A percentile compares a stretch with the other conserved stretches of the same genome.
Conservation (phyloP, 2,888 invertebrate genomes). For the Sturmia bella region DNA sequence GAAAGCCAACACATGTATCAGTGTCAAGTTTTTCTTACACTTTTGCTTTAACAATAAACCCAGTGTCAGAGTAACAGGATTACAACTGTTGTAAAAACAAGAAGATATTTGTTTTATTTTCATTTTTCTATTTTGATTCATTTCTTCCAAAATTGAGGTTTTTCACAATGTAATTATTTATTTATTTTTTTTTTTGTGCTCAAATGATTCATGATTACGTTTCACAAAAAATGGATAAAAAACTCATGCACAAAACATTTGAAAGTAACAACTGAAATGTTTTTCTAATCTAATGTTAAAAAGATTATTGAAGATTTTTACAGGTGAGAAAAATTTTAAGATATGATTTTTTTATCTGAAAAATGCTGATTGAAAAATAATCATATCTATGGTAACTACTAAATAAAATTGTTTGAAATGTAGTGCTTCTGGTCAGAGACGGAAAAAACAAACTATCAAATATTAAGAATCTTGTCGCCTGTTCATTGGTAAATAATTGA, state of each 20-base stretch:
- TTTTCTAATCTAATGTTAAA: slow-evolving; percentile 43
- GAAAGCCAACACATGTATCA: slow-evolving; percentile 53
- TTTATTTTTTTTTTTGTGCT: slow-evolving; percentile 11
- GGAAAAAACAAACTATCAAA: not conserved
- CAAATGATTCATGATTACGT: slow-evolving; percentile 37
- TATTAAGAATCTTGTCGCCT: too few relatives aligned
- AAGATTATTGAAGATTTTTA: slow-evolving; percentile 50
- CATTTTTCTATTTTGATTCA: not conserved
- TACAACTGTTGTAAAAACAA: slow-evolving; percentile 19
- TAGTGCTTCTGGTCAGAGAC: not conserved
- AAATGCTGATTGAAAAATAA: slow-evolving; percentile 48
- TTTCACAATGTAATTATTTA: slow-evolving; percentile 4
- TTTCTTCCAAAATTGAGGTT: not conserved
- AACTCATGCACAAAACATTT: not conserved
- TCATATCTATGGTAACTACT: slow-evolving; percentile 26
- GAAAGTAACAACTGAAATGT: slow-evolving; percentile 21
- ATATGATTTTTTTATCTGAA: not conserved
- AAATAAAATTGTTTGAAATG: slow-evolving; percentile 18
- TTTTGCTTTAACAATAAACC: slow-evolving; percentile 20
- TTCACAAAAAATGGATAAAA: not conserved
- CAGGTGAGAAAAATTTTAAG: slow-evolving; percentile 25
- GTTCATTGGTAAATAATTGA: too few relatives aligned
- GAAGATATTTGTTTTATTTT: slow-evolving; percentile 2
- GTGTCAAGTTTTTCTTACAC: slow-evolving; percentile 39
- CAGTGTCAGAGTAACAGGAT: slow-evolving; percentile 36